Evolutionary conservation across 1,140 invertebrate genomes (phyloP), one percentile per base, ranked within the genome.

Genomic region (Pseudomyrmex dendroicus): DNA sequence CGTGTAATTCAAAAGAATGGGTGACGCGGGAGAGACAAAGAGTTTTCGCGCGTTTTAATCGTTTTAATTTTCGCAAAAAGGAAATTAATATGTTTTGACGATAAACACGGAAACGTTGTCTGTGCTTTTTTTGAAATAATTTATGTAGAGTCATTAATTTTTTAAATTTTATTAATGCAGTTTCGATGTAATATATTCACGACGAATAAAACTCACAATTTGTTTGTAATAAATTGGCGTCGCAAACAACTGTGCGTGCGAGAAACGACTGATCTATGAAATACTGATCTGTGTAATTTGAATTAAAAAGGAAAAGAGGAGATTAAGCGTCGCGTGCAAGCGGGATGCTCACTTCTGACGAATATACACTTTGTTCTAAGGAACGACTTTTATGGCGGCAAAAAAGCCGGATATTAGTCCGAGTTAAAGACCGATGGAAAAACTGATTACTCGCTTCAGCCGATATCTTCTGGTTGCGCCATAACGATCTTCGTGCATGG

Each of bases 371-470:
- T 78, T 12, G 63, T 52, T 20, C 54, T 59, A 20, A 1, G 44
- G 8, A 15, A 72, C 44, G 44, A 80, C 76, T 78, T 35, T 35
- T 57, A 57, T 52, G 76, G 15, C 54, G n/a, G 66, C 76, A 80
- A 80, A 59, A 52, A 70, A 80, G 25, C 54, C 17, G 76, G 54
- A 59, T 44, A 80, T 70, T 80, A 80, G 50, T 80, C 54, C 20
- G 66, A 59, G 76, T 80, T 80, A 72, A 72, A 80, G 66, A 66
- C 13, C 64, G 76, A 35, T 35, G 20, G 52, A 72, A 72, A 59
- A 72, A 80, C 66, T 59, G 66, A 80, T 72, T 72, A 66, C 66
- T 64, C 76, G 76, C 72, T 72, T 80, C 66, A 70, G 54, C 54
- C 54, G 66, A 80, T 80, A 72, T 72, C 66, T 72, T 72, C 22